A percentile compares a stretch with the other conserved stretches of the same genome.
Evolutionary conservation across 2,113 vertebrate genomes (phyloP).

Genomic region (Myotis yumanensis): DNA sequence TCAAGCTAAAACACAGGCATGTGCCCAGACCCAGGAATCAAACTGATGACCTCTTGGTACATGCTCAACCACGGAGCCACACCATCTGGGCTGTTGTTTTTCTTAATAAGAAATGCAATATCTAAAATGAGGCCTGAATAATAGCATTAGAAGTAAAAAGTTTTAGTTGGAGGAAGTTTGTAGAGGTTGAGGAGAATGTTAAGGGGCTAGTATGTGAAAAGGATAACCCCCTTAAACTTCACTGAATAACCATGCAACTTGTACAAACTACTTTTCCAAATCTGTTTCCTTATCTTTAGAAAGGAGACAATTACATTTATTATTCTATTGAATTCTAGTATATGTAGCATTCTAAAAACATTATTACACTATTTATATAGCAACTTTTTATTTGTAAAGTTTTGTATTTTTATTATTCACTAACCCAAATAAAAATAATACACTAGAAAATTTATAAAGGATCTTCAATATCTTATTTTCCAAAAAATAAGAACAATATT

Average conservation of each 20-base stretch:
- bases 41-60: too few relatives aligned
- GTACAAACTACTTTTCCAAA: neutral
- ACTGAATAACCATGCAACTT: neutral
- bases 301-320: neutral
- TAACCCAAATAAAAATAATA: neutral
- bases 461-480: slow-evolving; percentile 14
- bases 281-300: neutral
- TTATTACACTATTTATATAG: neutral
- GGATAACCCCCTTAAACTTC: neutral
- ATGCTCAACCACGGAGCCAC: too few relatives aligned
- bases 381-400: neutral
- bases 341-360: neutral
- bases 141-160: neutral
- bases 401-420: neutral
- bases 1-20: too few relatives aligned
- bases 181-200: neutral
- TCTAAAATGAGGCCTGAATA: neutral
- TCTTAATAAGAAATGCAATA: neutral
- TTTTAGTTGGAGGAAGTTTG: neutral
- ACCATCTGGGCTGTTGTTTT: too few relatives aligned
- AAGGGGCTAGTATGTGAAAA: neutral
- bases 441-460: neutral
- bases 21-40: too few relatives aligned
- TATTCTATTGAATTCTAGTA: neutral
- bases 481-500: neutral